phyloP scores from a whole-genome alignment of 2,888 invertebrate species.

The Carcina quercana region DNA sequence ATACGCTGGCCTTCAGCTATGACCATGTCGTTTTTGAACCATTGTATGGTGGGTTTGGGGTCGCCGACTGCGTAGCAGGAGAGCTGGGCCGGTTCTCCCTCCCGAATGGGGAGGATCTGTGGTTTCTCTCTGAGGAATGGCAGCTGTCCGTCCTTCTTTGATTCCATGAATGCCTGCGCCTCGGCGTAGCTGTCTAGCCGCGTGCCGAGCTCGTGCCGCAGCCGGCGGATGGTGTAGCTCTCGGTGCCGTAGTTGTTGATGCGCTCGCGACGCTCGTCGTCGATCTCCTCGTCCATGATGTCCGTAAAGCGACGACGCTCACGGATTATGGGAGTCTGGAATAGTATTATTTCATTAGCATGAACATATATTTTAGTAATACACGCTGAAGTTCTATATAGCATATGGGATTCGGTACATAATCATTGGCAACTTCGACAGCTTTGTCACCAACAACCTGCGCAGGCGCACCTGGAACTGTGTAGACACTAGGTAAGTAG shows the following conservation, averaged over 20 bases:
- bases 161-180: conserved; percentile 88
- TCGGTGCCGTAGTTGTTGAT: conserved; percentile 86
- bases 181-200: conserved; percentile 90
- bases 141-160: conserved; percentile 82
- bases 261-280: conserved; percentile 88
- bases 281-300: conserved; percentile 96
- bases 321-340: conserved; percentile 87
- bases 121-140: conserved; percentile 81
- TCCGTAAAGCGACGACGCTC: conserved; percentile 94
- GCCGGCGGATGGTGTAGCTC: conserved; percentile 80
- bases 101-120: conserved; percentile 81
- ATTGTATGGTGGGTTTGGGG: conserved; percentile 89
- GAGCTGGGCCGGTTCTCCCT: conserved; percentile 84
- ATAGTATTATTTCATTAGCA: not conserved
- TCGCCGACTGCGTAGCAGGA: conserved; percentile 90
- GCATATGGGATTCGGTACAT: too few species aligned
- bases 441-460: too few species aligned
- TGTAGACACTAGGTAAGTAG: not conserved
- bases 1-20: conserved; percentile 83
- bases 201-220: conserved; percentile 83
- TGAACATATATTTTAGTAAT: too few species aligned
- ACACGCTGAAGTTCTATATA: too few species aligned
- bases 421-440: too few species aligned
- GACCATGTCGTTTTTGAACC: conserved; percentile 94
- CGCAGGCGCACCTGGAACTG: too few species aligned